Percentiles rank a stretch among this genome's conserved stretches.
Conservation (phyloP, 2,888 invertebrate genomes). For the Eupithecia exiguata region DNA sequence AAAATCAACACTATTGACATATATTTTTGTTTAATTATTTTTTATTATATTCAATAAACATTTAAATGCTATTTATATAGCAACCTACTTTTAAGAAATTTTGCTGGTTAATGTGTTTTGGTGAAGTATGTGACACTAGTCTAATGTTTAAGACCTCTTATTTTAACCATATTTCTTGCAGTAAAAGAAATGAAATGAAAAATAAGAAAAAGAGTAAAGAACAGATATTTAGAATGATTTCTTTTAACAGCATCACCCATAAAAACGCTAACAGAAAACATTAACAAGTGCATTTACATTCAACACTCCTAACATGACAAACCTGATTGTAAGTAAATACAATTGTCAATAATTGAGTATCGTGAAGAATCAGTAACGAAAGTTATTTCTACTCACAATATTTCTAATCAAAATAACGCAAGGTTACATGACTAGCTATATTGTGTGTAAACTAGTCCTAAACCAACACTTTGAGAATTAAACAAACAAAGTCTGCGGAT, state of each 20-base stretch:
- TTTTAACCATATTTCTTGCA: too few relatives aligned
- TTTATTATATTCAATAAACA: too few relatives aligned
- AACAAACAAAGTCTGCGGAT: constrained; percentile 64
- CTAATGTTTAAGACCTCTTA: too few relatives aligned
- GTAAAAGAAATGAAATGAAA: too few relatives aligned
- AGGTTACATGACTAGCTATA: constrained; percentile 66
- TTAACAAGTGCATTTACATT: neutral
- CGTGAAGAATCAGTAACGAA: constrained; percentile 48
- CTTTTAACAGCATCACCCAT: neutral
- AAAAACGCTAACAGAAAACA: neutral
- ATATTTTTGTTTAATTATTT: too few relatives aligned
- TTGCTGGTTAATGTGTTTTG: too few relatives aligned
- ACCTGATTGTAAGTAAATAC: neutral
- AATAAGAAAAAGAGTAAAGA: too few relatives aligned
- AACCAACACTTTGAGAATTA: constrained; percentile 68
- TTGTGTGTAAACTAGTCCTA: constrained; percentile 56
- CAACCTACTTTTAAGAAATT: too few relatives aligned
- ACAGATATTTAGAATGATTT: neutral
- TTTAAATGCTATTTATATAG: too few relatives aligned
- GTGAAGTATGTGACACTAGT: too few relatives aligned
- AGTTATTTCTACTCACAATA: constrained; percentile 47
- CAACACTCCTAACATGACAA: neutral
- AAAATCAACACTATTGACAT: too few relatives aligned
- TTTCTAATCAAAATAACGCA: constrained; percentile 45
- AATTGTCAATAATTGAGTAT: constrained; percentile 21